Base-by-base conservation (phyloP, 2,797 vertebrate genomes). In the Liasis olivaceus region DNA sequence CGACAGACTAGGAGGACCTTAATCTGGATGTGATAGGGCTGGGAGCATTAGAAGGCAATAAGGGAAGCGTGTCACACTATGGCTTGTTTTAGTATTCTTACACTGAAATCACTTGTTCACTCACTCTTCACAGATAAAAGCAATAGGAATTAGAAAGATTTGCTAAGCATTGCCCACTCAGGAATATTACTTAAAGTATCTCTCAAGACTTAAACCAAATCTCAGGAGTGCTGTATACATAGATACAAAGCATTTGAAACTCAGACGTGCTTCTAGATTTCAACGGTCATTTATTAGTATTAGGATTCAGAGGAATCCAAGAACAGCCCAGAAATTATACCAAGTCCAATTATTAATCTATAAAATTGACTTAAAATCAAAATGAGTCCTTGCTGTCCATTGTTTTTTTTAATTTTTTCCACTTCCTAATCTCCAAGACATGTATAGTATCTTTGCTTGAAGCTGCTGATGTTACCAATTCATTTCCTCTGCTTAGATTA, bases 11-110 rank as follows among this genome's bases (percentile, higher is more conserved):
- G 28, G 59, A 5, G 64, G 72, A 26, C 24, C 31, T 92, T 89
- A 88, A 62, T 36, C 87, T 47, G 88, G 91, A 69, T 84, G 87
- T 42, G n/a, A 36, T 59, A 36, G 59, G 91, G 91, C 58, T 62
- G n/a, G 64, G 14, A 89, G 87, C 64, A 92, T 84, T 92, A 89
- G 72, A 81, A 62, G 42, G 56, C 26, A 47, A 28, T n/a, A 42
- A 8, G 36, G 22, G 85, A 6, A 36, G 47, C 31, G 11, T 64
- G 58, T 92, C 91, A 92, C n/a, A 12, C 12, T 59, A 88, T 58
- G 69, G 84, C 66, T 84, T 54, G 26, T 31, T 77, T 84, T 84
- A 85, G 64, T 13, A 63, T n/a, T 31, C 60, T 60, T 13, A 17
- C 4, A 9, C 5, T 42, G n/a, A 6, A 36, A 28, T 85, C 92